Evolutionary conservation across 2,113 vertebrate genomes (phyloP), one percentile per base, ranked within the genome.

Genomic region (Pomatostomus ruficeps): DNA sequence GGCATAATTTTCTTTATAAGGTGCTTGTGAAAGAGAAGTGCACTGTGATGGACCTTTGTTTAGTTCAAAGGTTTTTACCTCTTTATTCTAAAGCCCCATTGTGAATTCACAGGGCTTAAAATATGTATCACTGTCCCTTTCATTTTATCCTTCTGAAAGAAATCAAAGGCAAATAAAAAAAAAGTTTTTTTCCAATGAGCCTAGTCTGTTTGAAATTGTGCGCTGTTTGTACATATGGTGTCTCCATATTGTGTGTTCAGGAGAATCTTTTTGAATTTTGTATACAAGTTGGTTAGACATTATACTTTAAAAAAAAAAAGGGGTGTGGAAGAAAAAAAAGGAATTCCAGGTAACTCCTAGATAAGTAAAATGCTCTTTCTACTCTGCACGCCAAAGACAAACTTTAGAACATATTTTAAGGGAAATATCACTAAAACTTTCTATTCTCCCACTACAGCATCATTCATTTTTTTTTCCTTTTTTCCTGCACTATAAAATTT

Each of bases 71-170:
- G 98, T 98, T 98, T 98, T 96, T 98, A 98, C 98, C 98, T 99
- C 98, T 99, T 99, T 99, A 99, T 99, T 99, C 98, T 98, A 98
- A 98, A 99, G 98, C 98, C 98, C 98, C 98, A 99, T 99, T 99
- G 98, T 99, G 99, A 99, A 99, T 98, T 98, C 98, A 98, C 95
- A 97, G 98, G 98, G 97, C 98, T 98, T 99, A 98, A 99, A 99
- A 99, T 99, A 99, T 99, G 99, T 99, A 99, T 99, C 98, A 98
- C 98, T 99, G 99, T 99, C 99, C 98, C 98, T 99, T 99, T 99
- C 98, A 98, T 99, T 99, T 98, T 98, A 98, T 98, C 98, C 98
- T 98, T 98, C 98, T 98, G 96, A 99, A 98, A 98, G 97, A 98
- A 99, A 99, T 99, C 99, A 99, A 99, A 99, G 99, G 97, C 95